Percentiles rank a stretch among this genome's conserved stretches.
phyloP scores from a whole-genome alignment of 2,113 vertebrate genomes.

The Entosphenus tridentatus region DNA sequence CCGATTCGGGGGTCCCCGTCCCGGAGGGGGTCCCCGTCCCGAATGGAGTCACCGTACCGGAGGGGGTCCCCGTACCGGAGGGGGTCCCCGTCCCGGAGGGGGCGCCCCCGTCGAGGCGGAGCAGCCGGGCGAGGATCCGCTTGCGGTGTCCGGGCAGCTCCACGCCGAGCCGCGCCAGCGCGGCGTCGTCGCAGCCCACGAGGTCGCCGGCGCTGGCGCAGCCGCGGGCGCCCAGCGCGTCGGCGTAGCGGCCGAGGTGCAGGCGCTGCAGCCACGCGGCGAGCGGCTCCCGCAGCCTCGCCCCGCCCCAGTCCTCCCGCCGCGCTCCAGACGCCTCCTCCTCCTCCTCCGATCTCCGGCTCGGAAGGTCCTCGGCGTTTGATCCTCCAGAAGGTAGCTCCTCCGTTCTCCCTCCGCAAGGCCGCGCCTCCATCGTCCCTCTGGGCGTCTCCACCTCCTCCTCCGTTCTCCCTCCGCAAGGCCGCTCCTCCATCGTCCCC shows the following conservation, averaged over 20 bases:
- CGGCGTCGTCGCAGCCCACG: conserved; percentile 23
- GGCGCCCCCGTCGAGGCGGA: too few relatives aligned
- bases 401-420: too few relatives aligned
- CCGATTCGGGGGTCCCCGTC: too few relatives aligned
- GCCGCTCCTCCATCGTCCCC: too few relatives aligned
- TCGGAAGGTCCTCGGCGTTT: background rate
- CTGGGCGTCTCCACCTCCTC: too few relatives aligned
- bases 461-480: too few relatives aligned
- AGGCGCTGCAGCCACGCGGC: conserved; percentile 39
- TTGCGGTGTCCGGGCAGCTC: conserved; percentile 47
- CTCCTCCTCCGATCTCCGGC: background rate
- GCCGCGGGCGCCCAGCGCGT: conserved; percentile 25
- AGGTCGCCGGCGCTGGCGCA: conserved; percentile 30
- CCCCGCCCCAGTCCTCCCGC: background rate
- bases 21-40: too few relatives aligned
- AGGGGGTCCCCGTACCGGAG: too few relatives aligned
- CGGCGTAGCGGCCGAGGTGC: conserved; percentile 52
- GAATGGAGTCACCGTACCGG: too few relatives aligned
- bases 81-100: too few relatives aligned
- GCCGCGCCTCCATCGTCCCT: too few relatives aligned
- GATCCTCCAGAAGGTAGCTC: background rate
- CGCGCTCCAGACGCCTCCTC: background rate
- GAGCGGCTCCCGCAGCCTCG: conserved; percentile 21
- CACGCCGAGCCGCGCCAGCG: conserved; percentile 37
- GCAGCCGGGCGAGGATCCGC: conserved; percentile 49